phyloP scores from a whole-genome alignment of 1,140 invertebrate genomes.

The Bradysia coprophila region DNA sequence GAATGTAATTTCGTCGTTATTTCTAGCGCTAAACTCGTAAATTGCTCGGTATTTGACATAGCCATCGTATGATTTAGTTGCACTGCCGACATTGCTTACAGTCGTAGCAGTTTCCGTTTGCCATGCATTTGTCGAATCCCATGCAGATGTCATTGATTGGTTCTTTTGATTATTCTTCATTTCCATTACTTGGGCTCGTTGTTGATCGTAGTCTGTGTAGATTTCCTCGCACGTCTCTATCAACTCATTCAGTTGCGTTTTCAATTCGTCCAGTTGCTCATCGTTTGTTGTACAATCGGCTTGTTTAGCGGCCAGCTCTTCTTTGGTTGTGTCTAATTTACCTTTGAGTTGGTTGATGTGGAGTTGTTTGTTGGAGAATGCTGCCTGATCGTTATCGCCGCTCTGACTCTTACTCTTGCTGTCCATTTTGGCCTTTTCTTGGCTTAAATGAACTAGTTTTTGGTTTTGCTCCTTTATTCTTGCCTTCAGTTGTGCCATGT shows the following conservation, averaged over 20 bases:
- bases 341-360: slow-evolving; percentile 71
- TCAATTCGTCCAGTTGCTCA: slow-evolving; percentile 49
- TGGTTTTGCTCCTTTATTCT: slow-evolving; percentile 70
- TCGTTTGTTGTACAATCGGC: slow-evolving; percentile 71
- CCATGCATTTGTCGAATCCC: slow-evolving; percentile 28
- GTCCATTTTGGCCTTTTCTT: slow-evolving; percentile 68
- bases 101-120: slow-evolving; percentile 23
- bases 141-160: slow-evolving; percentile 19
- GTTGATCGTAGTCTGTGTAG: slow-evolving; percentile 34
- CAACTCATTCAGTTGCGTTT: slow-evolving; percentile 26
- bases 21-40: slow-evolving; percentile 85
- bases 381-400: slow-evolving; percentile 15
- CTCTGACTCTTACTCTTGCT: slow-evolving; percentile 32
- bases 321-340: slow-evolving; percentile 42
- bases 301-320: slow-evolving; percentile 54
- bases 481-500: slow-evolving; percentile 75
- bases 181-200: slow-evolving; percentile 31
- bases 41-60: slow-evolving; percentile 67
- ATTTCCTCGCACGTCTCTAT: slow-evolving; percentile 36
- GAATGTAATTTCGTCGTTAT: slow-evolving; percentile 85
- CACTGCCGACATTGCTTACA: slow-evolving; percentile 9
- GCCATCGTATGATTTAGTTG: slow-evolving; percentile 22
- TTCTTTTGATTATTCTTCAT: slow-evolving; percentile 29
- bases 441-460: slow-evolving; percentile 54
- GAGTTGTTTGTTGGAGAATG: slow-evolving; percentile 35